Evolutionary conservation across 1,140 invertebrate species (phyloP).

Genomic region (Drosophila truncata): DNA sequence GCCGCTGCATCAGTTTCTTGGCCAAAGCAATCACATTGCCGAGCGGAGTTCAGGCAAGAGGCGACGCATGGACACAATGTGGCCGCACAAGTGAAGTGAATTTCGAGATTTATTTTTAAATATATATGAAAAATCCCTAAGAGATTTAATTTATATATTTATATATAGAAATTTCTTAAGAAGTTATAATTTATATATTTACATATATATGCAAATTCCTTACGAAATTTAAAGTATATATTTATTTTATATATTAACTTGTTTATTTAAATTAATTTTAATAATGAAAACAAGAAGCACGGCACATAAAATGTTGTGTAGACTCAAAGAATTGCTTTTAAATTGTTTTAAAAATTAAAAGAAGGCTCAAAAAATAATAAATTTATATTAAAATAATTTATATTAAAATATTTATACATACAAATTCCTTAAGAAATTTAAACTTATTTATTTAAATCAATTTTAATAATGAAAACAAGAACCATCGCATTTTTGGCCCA

Average conservation of each 20-base stretch:
- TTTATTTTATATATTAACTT: background rate
- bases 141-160: constrained; percentile 2
- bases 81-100: constrained; percentile 47
- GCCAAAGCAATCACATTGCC: constrained; percentile 30
- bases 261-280: constrained; percentile 24
- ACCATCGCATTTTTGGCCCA: background rate
- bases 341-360: too few species aligned
- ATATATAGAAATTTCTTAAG: too few species aligned
- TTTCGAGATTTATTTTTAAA: background rate
- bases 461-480: constrained; percentile 4
- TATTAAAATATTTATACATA: background rate
- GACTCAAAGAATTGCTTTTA: too few species aligned
- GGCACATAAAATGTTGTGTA: too few species aligned
- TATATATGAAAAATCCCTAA: background rate
- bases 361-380: too few species aligned
- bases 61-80: constrained; percentile 39
- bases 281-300: constrained; percentile 1
- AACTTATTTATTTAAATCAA: constrained; percentile 25
- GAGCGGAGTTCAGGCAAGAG: constrained; percentile 18
- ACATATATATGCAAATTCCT: too few species aligned
- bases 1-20: constrained; percentile 66
- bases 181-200: too few species aligned
- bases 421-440: too few species aligned
- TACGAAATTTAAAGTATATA: background rate
- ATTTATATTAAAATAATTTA: background rate